Conservation (phyloP, 2,113 vertebrate species). For the Aegypius monachus region DNA sequence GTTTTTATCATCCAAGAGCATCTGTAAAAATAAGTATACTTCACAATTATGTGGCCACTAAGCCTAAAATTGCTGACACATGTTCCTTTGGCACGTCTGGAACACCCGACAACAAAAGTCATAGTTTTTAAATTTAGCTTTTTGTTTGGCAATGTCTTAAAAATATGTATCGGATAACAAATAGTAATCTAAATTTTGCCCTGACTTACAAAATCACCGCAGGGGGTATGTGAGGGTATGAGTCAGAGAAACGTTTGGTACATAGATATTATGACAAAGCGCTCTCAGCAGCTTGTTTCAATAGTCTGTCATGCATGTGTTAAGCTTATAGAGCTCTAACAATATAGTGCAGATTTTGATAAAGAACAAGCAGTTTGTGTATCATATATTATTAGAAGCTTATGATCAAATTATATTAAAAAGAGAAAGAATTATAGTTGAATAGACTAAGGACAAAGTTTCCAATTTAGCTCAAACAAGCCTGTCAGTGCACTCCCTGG, state of each 20-base stretch:
- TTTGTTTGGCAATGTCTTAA: conserved; percentile 19
- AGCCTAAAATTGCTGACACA: conserved; percentile 13
- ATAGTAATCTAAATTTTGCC: not conserved
- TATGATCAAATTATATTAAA: not conserved
- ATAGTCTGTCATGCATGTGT: not conserved
- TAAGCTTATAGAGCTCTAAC: not conserved
- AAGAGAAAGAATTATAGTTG: not conserved
- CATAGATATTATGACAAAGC: not conserved
- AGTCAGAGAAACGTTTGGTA: not conserved
- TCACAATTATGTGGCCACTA: not conserved
- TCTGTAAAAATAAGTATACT: not conserved
- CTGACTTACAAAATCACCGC: conserved; percentile 25
- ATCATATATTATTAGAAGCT: not conserved
- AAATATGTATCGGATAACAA: conserved; percentile 29
- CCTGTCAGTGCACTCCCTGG: too few relatives aligned
- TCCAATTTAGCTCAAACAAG: not conserved
- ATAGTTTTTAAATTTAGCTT: conserved; percentile 15
- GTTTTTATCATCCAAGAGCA: not conserved
- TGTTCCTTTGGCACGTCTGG: not conserved
- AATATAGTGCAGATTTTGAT: not conserved
- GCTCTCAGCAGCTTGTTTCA: not conserved
- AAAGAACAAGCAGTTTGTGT: not conserved
- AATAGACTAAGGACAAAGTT: not conserved
- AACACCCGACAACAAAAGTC: not conserved
- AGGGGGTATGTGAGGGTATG: not conserved